Percentiles rank a stretch among this genome's conserved stretches.
phyloP scores from a whole-genome alignment of 1,140 invertebrate genomes.

The Grapholita molesta region DNA sequence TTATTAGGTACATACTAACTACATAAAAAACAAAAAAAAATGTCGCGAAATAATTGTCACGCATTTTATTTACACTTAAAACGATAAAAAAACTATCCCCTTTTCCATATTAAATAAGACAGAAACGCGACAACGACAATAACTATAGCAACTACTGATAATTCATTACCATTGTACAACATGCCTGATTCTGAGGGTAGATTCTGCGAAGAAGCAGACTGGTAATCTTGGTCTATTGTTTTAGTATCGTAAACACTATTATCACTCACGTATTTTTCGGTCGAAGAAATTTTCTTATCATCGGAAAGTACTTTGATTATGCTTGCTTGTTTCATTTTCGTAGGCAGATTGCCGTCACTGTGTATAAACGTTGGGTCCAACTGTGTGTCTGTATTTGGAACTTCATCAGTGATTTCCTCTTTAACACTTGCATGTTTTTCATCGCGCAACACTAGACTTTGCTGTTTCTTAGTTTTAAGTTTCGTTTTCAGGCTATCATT shows the following conservation, averaged over 20 bases:
- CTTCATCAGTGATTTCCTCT: background rate
- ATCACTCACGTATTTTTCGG: background rate
- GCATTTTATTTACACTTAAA: background rate
- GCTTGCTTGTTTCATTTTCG: background rate
- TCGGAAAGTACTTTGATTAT: background rate
- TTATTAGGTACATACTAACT: background rate
- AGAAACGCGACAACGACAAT: background rate
- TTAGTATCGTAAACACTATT: background rate
- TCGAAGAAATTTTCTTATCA: background rate
- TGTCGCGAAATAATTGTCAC: background rate
- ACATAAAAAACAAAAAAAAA: background rate
- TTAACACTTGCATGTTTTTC: background rate
- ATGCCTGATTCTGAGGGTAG: background rate
- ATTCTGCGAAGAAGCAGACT: background rate
- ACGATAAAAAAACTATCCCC: background rate
- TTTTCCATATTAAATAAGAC: background rate
- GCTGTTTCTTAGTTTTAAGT: background rate
- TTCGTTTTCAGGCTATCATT: background rate
- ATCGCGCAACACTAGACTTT: background rate
- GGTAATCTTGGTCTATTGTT: background rate
- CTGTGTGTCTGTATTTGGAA: background rate
- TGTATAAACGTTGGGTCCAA: background rate
- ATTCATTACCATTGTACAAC: background rate
- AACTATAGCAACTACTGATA: background rate
- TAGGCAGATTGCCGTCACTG: background rate